phyloP scores from a whole-genome alignment of 2,888 invertebrate genomes.

The Reticulitermes lucifugus region DNA sequence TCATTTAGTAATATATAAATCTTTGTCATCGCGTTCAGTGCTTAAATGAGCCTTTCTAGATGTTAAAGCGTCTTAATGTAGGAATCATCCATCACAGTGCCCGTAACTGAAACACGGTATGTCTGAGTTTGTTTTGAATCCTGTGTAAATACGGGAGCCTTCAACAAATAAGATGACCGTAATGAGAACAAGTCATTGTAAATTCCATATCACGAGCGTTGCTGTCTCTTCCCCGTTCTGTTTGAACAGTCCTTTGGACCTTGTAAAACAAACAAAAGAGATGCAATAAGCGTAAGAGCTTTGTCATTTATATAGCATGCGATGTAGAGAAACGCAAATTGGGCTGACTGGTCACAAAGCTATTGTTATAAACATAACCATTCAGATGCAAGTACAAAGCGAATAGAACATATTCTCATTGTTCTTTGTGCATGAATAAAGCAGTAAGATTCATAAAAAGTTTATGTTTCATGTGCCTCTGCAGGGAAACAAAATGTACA shows the following conservation, averaged over 20 bases:
- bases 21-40: no score
- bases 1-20: no score
- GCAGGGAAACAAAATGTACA: not conserved
- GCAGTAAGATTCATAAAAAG: not conserved
- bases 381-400: conserved; percentile 1
- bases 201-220: conserved; percentile 28
- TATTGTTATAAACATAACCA: not conserved
- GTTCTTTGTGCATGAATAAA: not conserved
- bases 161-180: conserved; percentile 1
- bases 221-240: conserved; percentile 10
- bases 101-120: not conserved
- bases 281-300: conserved; percentile 32
- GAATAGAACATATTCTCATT: not conserved
- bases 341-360: conserved; percentile 30
- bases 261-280: conserved; percentile 32
- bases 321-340: conserved; percentile 12
- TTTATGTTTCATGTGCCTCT: not conserved
- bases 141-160: conserved; percentile 31
- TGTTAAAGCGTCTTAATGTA: no score
- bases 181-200: conserved; percentile 33
- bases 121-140: not conserved
- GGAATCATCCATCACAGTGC: not conserved
- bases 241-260: conserved; percentile 38
- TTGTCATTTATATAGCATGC: conserved; percentile 12
- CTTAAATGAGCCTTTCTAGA: no score